A percentile compares a stretch with the other conserved stretches of the same genome.
Evolutionary conservation across 2,888 invertebrate species (phyloP).

Genomic region (Plebejus anna): DNA sequence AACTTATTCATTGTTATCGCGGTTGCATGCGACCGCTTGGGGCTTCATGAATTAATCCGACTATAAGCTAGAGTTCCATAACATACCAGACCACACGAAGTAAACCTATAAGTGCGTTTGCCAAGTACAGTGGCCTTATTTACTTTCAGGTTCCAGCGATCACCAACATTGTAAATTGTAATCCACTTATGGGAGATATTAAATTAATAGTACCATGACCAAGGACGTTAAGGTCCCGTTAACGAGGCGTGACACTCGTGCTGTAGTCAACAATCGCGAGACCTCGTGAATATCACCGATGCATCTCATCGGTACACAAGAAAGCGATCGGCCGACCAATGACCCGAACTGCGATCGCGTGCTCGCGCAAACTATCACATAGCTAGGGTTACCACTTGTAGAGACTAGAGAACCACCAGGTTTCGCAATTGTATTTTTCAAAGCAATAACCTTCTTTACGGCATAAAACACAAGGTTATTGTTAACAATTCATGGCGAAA

Average conservation of each 20-base stretch:
- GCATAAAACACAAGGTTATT: neutral
- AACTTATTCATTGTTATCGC: too few relatives aligned
- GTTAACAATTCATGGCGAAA: too few relatives aligned
- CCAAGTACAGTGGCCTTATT: neutral
- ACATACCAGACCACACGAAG: neutral
- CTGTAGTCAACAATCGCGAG: constrained; percentile 30
- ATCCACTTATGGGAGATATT: neutral
- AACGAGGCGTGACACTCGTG: constrained; percentile 24
- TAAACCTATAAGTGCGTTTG: neutral
- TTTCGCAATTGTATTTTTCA: neutral
- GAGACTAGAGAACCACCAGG: constrained; percentile 49
- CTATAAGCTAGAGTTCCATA: neutral
- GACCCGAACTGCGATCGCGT: constrained; percentile 58
- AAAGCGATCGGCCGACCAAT: constrained; percentile 55
- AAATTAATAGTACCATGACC: neutral
- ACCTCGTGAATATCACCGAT: constrained; percentile 18
- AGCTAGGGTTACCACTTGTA: constrained; percentile 42
- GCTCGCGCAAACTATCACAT: constrained; percentile 57
- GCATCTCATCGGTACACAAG: constrained; percentile 38
- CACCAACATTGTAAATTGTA: neutral
- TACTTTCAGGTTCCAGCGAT: neutral
- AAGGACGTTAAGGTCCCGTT: constrained; percentile 1
- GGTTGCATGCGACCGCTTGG: too few relatives aligned
- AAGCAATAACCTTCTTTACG: neutral
- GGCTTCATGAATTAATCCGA: too few relatives aligned